These are phyloP conservation scores for Fragum sueziense DNA, from an alignment of 2,888 invertebrate genomes.

Conservation along the genomic window DNA sequence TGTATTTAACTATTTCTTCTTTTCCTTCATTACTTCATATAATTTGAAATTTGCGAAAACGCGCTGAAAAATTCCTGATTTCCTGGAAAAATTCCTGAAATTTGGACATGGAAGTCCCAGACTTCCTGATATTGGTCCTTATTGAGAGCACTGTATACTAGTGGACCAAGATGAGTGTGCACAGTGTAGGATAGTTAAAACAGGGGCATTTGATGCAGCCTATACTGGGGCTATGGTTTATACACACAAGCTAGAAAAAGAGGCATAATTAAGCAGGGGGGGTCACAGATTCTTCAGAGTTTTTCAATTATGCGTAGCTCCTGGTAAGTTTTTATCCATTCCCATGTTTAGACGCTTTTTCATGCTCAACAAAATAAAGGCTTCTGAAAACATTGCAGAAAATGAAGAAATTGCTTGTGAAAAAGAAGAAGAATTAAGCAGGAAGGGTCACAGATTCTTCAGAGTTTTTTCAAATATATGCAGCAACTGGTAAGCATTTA, in stretches of 20 bases:
- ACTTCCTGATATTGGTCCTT: no score
- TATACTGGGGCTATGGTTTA: background rate
- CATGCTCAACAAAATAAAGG: no score
- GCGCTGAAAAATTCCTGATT: no score
- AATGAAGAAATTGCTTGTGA: no score
- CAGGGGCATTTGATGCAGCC: background rate
- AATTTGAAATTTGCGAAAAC: no score
- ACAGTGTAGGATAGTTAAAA: constrained; percentile 7
- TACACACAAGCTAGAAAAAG: background rate
- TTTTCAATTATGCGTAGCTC: background rate
- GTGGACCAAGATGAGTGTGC: background rate
- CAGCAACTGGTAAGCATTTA: background rate
- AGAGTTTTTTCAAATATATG: background rate
- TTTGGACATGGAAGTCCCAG: no score
- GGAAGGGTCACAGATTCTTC: background rate
- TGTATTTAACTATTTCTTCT: no score
- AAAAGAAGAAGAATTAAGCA: background rate
- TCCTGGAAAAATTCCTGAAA: no score
- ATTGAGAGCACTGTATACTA: no score
- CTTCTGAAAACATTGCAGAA: no score
- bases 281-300: background rate
- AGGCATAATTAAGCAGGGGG: background rate
- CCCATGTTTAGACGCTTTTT: no score
- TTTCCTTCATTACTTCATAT: no score
- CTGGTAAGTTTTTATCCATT: background rate